Evolutionary conservation across 2,888 invertebrate genomes (phyloP).

Genomic region (Netelia inedita): DNA sequence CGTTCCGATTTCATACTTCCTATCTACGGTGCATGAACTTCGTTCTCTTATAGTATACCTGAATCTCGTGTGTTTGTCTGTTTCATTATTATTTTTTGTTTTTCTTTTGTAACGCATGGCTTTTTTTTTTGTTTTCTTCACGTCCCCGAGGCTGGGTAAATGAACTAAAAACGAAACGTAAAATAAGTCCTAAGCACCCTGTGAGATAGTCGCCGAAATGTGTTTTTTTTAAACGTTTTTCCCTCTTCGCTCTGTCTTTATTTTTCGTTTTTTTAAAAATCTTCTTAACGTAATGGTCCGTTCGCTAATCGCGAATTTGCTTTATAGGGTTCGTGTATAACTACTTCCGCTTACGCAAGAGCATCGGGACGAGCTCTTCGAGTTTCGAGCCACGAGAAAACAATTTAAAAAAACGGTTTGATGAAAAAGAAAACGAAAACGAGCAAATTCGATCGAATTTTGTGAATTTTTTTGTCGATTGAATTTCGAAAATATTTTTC

Average conservation of each 20-base stretch:
- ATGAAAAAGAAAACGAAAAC: no score
- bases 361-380: not conserved
- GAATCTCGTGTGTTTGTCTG: conserved; percentile 70
- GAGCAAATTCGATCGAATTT: no score
- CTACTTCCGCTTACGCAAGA: conserved; percentile 14
- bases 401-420: no score
- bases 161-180: conserved; percentile 27
- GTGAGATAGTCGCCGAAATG: conserved; percentile 55
- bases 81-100: conserved; percentile 27
- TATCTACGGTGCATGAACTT: conserved; percentile 69
- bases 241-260: conserved; percentile 2
- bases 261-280: conserved; percentile 17
- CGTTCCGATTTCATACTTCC: conserved; percentile 67
- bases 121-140: conserved; percentile 7
- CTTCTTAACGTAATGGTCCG: conserved; percentile 61
- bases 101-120: conserved; percentile 11
- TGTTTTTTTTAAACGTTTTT: conserved; percentile 27
- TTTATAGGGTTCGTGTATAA: conserved; percentile 28
- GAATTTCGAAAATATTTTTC: no score
- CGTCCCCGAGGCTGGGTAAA: conserved; percentile 15
- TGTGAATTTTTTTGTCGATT: no score
- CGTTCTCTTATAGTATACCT: conserved; percentile 63
- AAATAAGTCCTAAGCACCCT: conserved; percentile 57
- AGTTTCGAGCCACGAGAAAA: conserved; percentile 11
- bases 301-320: conserved; percentile 50